A percentile compares a stretch with the other conserved stretches of the same genome.
Evolutionary conservation across 2,113 vertebrate species (phyloP).

Genomic region (Recurvirostra avosetta): DNA sequence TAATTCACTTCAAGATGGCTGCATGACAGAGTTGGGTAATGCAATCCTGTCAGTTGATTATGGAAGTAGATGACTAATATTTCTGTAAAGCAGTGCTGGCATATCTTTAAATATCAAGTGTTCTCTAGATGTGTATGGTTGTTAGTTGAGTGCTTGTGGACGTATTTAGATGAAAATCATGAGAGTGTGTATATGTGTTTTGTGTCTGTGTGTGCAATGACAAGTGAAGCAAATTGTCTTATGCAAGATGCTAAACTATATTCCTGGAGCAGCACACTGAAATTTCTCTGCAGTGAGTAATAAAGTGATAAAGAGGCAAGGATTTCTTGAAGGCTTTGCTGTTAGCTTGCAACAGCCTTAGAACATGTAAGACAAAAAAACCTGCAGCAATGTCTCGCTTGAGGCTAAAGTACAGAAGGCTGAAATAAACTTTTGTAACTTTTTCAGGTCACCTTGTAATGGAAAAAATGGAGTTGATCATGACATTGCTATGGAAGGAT

Average conservation of each 20-base stretch:
- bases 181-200: neutral
- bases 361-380: neutral
- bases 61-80: neutral
- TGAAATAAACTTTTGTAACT: constrained; percentile 13
- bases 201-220: neutral
- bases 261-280: neutral
- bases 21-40: neutral
- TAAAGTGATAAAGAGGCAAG: neutral
- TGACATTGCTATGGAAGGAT: constrained; percentile 36
- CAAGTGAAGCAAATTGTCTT: neutral
- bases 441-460: constrained; percentile 64
- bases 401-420: neutral
- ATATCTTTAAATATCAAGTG: neutral
- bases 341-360: neutral
- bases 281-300: neutral
- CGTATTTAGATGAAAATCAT: neutral
- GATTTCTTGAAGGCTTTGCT: neutral
- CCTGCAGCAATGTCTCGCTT: neutral
- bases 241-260: neutral
- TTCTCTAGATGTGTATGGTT: neutral
- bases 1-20: neutral
- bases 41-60: neutral
- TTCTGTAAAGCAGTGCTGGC: neutral
- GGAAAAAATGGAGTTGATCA: constrained; percentile 59
- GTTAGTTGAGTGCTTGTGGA: neutral